A percentile compares a stretch with the other conserved stretches of the same genome.
phyloP scores from a whole-genome alignment of 2,113 vertebrate species.

The Paralichthys olivaceus region DNA sequence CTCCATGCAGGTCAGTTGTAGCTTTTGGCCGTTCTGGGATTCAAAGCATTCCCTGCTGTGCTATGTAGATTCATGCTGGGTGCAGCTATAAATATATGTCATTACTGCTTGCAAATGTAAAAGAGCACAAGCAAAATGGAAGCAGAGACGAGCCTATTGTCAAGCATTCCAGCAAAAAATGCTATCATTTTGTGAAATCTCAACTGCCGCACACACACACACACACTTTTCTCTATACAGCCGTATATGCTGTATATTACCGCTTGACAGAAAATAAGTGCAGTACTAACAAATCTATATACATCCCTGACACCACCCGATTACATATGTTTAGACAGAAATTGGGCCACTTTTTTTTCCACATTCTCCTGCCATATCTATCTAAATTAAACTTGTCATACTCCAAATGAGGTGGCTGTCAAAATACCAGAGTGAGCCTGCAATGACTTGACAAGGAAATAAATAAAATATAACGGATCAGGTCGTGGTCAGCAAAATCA shows the following conservation, averaged over 20 bases:
- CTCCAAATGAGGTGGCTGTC: conserved; percentile 74
- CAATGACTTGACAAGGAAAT: conserved; percentile 67
- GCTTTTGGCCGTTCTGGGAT: conserved; percentile 18
- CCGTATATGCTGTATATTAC: conserved; percentile 18
- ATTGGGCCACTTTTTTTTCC: conserved; percentile 43
- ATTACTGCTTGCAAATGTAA: conserved; percentile 23
- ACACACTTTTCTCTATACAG: conserved; percentile 6
- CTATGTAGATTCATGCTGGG: conserved; percentile 2
- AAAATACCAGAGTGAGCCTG: conserved; percentile 60
- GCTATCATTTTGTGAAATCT: conserved; percentile 37
- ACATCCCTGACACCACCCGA: conserved; percentile 64
- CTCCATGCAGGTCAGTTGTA: conserved; percentile 15
- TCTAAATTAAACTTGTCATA: conserved; percentile 76
- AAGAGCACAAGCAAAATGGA: conserved; percentile 30
- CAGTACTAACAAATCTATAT: conserved; percentile 66
- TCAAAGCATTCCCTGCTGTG: conserved; percentile 13
- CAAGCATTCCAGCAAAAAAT: conserved; percentile 36
- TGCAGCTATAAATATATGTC: conserved; percentile 14
- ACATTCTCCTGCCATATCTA: conserved; percentile 52
- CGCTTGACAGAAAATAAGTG: conserved; percentile 58
- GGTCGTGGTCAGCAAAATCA: conserved; percentile 70
- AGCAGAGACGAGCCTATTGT: conserved; percentile 7
- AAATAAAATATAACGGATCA: conserved; percentile 70
- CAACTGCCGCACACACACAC: conserved; percentile 11
- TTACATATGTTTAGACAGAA: conserved; percentile 66